Percentiles rank a stretch among this genome's conserved stretches.
Evolutionary conservation across 1,140 invertebrate genomes (phyloP).

Genomic region (Trachymyrmex septentrionalis): DNA sequence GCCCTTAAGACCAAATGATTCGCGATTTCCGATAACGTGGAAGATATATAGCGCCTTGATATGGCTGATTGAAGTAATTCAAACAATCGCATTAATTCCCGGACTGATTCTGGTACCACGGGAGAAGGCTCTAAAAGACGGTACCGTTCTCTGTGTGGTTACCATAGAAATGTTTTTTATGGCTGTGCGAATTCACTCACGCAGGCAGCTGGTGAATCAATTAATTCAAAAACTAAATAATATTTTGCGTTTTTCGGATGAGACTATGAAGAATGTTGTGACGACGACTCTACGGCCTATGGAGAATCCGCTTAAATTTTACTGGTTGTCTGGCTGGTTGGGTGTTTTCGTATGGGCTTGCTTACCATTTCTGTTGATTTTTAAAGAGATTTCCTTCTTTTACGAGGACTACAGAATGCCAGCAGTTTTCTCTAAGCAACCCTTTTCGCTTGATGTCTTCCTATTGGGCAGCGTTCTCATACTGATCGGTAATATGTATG

Average conservation of each 20-base stretch:
- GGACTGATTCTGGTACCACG: not conserved
- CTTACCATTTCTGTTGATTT: not conserved
- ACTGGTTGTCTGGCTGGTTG: not conserved
- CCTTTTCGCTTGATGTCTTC: slow-evolving; percentile 22
- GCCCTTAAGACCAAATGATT: not conserved
- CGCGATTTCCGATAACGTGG: not conserved
- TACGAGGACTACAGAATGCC: slow-evolving; percentile 11
- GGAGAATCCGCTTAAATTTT: slow-evolving; percentile 20
- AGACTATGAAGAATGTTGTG: slow-evolving; percentile 20
- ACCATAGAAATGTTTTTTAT: slow-evolving; percentile 31
- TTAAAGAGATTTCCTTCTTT: not conserved
- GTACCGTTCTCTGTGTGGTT: not conserved
- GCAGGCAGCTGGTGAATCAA: slow-evolving; percentile 4
- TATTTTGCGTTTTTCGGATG: slow-evolving; percentile 1
- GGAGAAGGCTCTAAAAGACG: slow-evolving; percentile 2
- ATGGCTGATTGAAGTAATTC: slow-evolving; percentile 22
- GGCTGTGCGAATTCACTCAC: not conserved
- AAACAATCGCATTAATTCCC: slow-evolving; percentile 6
- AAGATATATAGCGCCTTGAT: slow-evolving; percentile 2
- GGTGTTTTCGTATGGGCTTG: not conserved
- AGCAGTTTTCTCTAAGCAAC: not conserved
- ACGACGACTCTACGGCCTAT: not conserved
- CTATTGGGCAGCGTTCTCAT: not conserved
- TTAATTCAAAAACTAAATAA: not conserved
- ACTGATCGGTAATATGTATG: slow-evolving; percentile 4